These are phyloP conservation scores for Ormyrus labotus DNA, from an alignment of 2,888 invertebrate genomes.

Conservation along the genomic window DNA sequence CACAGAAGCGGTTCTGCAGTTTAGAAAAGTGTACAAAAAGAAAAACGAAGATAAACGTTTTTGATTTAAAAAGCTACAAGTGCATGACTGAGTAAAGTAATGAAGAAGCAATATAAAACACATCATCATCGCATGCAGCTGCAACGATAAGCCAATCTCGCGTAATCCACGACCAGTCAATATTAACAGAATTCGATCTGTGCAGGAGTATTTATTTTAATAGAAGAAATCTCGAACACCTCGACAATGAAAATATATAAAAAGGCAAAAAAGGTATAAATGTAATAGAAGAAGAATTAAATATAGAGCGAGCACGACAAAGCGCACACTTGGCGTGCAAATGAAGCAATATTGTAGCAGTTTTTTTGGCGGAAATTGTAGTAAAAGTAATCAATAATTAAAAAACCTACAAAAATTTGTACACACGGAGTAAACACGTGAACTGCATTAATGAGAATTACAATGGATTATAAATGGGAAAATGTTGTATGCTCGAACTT, in stretches of 20 bases:
- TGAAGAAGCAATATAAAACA: constrained; percentile 52
- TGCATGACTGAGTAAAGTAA: constrained; percentile 24
- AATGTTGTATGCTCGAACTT: constrained; percentile 39
- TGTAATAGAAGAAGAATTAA: constrained; percentile 16
- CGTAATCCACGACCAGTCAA: constrained; percentile 51
- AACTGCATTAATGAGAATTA: constrained; percentile 3
- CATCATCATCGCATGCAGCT: constrained; percentile 41
- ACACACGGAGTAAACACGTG: constrained; percentile 22
- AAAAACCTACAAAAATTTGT: constrained; percentile 45
- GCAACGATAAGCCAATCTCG: constrained; percentile 39
- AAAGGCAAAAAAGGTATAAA: constrained; percentile 34
- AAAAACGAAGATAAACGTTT: constrained; percentile 22
- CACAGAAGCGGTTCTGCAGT: constrained; percentile 45
- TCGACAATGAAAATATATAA: constrained; percentile 36
- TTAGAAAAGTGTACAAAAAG: constrained; percentile 47
- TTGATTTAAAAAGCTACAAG: constrained; percentile 23
- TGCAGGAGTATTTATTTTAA: constrained; percentile 55
- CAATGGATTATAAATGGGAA: constrained; percentile 18
- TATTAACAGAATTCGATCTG: constrained; percentile 50
- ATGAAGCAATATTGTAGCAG: constrained; percentile 50
- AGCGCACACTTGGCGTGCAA: constrained; percentile 31
- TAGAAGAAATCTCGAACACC: constrained; percentile 39
- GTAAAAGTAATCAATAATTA: constrained; percentile 4
- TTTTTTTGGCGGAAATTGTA: constrained; percentile 31
- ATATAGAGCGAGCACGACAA: constrained; percentile 34